Evolutionary conservation across 1,140 invertebrate species (phyloP), one percentile per base, ranked within the genome.

Genomic region (Penaeus indicus): DNA sequence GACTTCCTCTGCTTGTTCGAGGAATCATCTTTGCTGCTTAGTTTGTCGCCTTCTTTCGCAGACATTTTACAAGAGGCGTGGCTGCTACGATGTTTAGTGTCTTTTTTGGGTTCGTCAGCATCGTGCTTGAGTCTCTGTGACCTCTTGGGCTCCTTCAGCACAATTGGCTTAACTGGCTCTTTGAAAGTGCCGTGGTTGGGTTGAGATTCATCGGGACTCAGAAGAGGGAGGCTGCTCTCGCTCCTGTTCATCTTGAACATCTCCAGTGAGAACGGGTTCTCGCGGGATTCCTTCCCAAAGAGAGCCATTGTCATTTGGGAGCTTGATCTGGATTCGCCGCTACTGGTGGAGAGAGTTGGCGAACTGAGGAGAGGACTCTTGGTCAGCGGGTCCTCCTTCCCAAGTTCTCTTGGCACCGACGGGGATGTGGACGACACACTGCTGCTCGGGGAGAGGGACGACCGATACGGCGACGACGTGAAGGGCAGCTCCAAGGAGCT

Each of bases 191-290:
- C 87, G 32, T 88, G 87, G 61, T 88, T 88, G 27, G 75, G 25
- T 32, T 85, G 84, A 47, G 75, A 64, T 69, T 90, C 85, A 47
- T 90, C 89, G 25, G 85, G 85, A 80, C 89, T 87, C 22, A 90
- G 42, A 13, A 90, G 82, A 21, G 89, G 89, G 54, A 88, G 61
- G 38, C 85, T 90, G 54, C 89, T 90, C 63, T 90, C 89, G 38
- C 89, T 90, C 47, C 89, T 79, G 69, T 82, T 87, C 89, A 90
- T 84, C 54, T 83, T 88, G 72, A 88, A 88, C 81, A 88, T 64
- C 16, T 88, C 87, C 27, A 88, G 69, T 16, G 87, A 88, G 72
- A 88, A 88, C 19, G 87, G 87, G 54, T 61, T 72, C n/a, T 88
- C 87, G 42, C 87, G 27, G 13, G 72, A 75, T 27, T 75, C 72